These are phyloP conservation scores for Drosophila funebris DNA, from an alignment of 1,140 invertebrate species.

Conservation along the genomic window DNA sequence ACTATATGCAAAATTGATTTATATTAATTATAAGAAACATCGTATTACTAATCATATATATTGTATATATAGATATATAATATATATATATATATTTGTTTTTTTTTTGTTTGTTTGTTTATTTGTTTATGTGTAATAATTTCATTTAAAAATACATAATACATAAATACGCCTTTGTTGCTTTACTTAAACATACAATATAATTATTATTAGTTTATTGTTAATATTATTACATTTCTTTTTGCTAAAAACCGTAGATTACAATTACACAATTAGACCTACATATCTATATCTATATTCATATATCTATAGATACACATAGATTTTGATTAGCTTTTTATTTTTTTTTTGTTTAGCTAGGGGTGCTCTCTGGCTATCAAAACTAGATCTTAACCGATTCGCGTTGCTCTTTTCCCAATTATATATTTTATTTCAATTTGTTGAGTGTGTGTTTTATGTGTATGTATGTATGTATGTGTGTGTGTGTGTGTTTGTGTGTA, in stretches of 20 bases:
- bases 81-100: constrained; percentile 34
- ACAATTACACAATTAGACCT: constrained; percentile 61
- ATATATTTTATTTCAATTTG: constrained; percentile 27
- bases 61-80: constrained; percentile 53
- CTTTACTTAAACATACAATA: constrained; percentile 41
- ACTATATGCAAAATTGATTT: constrained; percentile 74
- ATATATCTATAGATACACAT: constrained; percentile 26
- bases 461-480: constrained; percentile 27
- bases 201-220: constrained; percentile 27
- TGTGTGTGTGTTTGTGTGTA: constrained; percentile 58
- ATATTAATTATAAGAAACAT: constrained; percentile 39
- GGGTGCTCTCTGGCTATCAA: constrained; percentile 34
- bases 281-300: constrained; percentile 45
- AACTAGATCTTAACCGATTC: constrained; percentile 22
- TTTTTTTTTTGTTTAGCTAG: constrained; percentile 43
- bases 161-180: constrained; percentile 71
- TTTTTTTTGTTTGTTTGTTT: constrained; percentile 18
- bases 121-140: constrained; percentile 60
- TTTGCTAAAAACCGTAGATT: constrained; percentile 71
- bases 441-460: constrained; percentile 35
- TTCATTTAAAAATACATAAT: constrained; percentile 77
- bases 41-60: constrained; percentile 44
- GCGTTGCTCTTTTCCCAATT: constrained; percentile 31
- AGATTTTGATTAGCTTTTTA: constrained; percentile 50
- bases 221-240: constrained; percentile 42